Conservation (phyloP, 2,888 invertebrate genomes). For the Chrysolina haemoptera region DNA sequence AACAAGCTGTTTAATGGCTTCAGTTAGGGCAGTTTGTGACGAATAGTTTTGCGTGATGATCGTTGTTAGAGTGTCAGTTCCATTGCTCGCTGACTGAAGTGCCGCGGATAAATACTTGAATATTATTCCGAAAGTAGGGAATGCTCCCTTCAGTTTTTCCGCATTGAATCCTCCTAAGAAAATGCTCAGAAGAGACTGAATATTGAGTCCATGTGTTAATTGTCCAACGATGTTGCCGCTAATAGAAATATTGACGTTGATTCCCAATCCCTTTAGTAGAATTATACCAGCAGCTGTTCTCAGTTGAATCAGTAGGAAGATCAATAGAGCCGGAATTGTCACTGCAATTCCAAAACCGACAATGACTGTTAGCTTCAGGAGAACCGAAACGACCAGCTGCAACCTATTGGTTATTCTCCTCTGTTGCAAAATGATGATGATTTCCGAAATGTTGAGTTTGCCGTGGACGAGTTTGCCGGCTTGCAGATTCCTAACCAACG, state of each 20-base stretch:
- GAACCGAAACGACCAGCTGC: slow-evolving; percentile 37
- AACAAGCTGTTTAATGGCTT: slow-evolving; percentile 27
- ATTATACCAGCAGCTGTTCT: slow-evolving; percentile 36
- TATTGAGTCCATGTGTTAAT: slow-evolving; percentile 31
- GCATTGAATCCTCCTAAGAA: slow-evolving; percentile 32
- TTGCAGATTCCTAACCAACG: slow-evolving; percentile 37
- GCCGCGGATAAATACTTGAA: slow-evolving; percentile 28
- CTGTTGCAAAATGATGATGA: slow-evolving; percentile 35
- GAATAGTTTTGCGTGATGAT: slow-evolving; percentile 25
- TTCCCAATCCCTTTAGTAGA: slow-evolving; percentile 37
- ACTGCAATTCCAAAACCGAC: slow-evolving; percentile 32
- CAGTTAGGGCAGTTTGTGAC: slow-evolving; percentile 19
- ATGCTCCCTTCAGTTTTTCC: slow-evolving; percentile 23
- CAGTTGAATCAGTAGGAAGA: slow-evolving; percentile 38
- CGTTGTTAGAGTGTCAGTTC: slow-evolving; percentile 24
- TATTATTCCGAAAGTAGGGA: slow-evolving; percentile 45
- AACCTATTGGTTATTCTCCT: slow-evolving; percentile 20
- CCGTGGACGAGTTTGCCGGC: slow-evolving; percentile 33
- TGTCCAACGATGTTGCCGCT: slow-evolving; percentile 28
- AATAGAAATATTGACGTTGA: slow-evolving; percentile 25
- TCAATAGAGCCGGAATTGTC: slow-evolving; percentile 41
- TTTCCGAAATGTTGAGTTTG: slow-evolving; percentile 43
- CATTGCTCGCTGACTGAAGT: slow-evolving; percentile 28
- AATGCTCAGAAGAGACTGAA: slow-evolving; percentile 24
- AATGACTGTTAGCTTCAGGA: slow-evolving; percentile 31